Percentiles rank a stretch among this genome's conserved stretches.
Conservation (phyloP, 2,888 invertebrate genomes). For the Lochmaea capreae region DNA sequence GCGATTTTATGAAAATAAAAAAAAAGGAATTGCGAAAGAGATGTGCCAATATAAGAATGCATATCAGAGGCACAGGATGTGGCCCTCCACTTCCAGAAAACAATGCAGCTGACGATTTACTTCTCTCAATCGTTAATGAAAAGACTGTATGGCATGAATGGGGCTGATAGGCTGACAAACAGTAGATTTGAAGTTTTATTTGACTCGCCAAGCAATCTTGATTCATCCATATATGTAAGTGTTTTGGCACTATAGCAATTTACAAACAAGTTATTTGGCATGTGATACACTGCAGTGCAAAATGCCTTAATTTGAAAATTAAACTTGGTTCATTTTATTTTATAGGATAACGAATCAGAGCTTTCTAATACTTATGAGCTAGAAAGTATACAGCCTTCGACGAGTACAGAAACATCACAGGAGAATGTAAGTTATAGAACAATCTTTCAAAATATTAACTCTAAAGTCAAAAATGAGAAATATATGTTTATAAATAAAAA, state of each 20-base stretch:
- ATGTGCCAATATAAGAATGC: conserved; percentile 20
- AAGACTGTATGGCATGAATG: background rate
- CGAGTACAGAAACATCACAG: background rate
- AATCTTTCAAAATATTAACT: no score
- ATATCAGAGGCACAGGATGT: conserved; percentile 24
- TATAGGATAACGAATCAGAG: background rate
- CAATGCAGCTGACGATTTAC: no score
- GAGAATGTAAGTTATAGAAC: conserved; percentile 10
- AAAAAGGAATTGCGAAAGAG: conserved; percentile 21
- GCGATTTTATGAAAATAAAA: conserved; percentile 27
- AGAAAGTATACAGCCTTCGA: background rate
- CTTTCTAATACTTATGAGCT: background rate
- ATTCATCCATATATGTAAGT: conserved; percentile 17
- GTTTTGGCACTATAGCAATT: background rate
- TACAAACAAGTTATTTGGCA: conserved; percentile 10
- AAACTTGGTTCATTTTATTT: background rate
- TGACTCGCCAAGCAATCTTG: conserved; percentile 13
- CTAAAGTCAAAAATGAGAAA: no score
- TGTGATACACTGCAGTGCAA: background rate
- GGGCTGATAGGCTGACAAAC: conserved; percentile 12
- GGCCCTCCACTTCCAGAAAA: conserved; percentile 30
- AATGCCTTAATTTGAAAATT: background rate
- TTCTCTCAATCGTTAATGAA: no score
- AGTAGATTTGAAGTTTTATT: conserved; percentile 13
- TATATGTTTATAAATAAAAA: background rate